A percentile compares a stretch with the other conserved stretches of the same genome.
phyloP scores from a whole-genome alignment of 2,797 vertebrate species.

The Anabacerthia variegaticeps region DNA sequence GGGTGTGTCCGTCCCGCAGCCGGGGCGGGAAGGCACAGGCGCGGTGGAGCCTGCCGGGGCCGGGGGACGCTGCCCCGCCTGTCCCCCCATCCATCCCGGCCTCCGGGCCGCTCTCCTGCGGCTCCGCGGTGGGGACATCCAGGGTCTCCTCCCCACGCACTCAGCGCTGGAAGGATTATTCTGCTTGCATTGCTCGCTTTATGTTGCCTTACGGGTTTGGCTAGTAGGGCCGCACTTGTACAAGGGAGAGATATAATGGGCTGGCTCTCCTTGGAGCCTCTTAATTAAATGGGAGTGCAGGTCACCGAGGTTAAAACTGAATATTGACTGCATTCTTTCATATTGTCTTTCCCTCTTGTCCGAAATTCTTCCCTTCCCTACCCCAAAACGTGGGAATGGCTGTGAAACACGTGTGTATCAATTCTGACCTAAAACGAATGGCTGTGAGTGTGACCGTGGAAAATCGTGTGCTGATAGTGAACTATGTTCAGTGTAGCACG shows the following conservation, averaged over 20 bases:
- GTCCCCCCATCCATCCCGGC: not conserved
- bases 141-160: not conserved
- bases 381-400: not conserved
- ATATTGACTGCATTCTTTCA: not conserved
- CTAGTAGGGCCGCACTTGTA: not conserved
- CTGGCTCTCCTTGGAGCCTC: not conserved
- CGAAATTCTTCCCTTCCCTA: not conserved
- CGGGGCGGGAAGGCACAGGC: too few relatives aligned
- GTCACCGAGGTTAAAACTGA: not conserved
- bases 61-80: too few relatives aligned
- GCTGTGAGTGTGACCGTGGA: not conserved
- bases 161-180: not conserved
- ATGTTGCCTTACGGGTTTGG: not conserved
- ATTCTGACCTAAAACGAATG: not conserved
- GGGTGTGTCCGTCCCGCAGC: not conserved
- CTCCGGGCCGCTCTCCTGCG: not conserved
- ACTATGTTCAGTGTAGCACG: not conserved
- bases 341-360: accelerated
- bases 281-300: not conserved
- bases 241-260: not conserved
- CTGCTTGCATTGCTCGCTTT: not conserved
- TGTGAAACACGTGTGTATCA: not conserved
- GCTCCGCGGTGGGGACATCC: accelerated
- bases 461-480: not conserved
- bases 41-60: too few relatives aligned